Percentiles rank a stretch among this genome's conserved stretches.
Conservation (phyloP, 2,113 vertebrate species). For the Pseudorasbora parva region DNA sequence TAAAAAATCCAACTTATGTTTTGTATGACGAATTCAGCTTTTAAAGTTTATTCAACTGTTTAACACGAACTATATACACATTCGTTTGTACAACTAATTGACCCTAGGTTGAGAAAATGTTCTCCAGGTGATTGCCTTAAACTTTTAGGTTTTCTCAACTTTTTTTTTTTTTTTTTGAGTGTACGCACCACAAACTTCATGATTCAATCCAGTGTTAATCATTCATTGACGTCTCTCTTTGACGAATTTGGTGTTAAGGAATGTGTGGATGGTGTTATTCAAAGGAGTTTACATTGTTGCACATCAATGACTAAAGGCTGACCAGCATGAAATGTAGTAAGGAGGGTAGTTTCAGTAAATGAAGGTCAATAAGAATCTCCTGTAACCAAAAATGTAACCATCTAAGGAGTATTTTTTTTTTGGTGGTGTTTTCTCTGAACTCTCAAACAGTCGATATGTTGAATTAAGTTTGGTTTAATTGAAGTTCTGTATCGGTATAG, state of each 20-base stretch:
- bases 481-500: slow-evolving; percentile 20
- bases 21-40: too few species aligned
- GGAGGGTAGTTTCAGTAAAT: not conserved
- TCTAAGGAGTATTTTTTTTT: not conserved
- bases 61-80: too few species aligned
- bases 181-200: not conserved
- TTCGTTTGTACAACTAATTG: too few species aligned
- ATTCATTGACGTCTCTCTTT: not conserved
- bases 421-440: not conserved
- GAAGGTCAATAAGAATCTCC: not conserved
- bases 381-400: not conserved
- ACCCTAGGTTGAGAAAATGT: too few species aligned
- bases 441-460: not conserved
- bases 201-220: not conserved
- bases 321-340: slow-evolving; percentile 9
- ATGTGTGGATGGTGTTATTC: slow-evolving; percentile 31
- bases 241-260: not conserved
- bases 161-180: too few species aligned
- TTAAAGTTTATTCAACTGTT: too few species aligned
- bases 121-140: too few species aligned
- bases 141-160: too few species aligned
- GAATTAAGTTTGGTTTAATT: slow-evolving; percentile 6
- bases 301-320: not conserved
- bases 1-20: too few species aligned
- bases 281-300: slow-evolving; percentile 1